Conservation (phyloP, 2,113 vertebrate genomes). For the Holacanthus passer region DNA sequence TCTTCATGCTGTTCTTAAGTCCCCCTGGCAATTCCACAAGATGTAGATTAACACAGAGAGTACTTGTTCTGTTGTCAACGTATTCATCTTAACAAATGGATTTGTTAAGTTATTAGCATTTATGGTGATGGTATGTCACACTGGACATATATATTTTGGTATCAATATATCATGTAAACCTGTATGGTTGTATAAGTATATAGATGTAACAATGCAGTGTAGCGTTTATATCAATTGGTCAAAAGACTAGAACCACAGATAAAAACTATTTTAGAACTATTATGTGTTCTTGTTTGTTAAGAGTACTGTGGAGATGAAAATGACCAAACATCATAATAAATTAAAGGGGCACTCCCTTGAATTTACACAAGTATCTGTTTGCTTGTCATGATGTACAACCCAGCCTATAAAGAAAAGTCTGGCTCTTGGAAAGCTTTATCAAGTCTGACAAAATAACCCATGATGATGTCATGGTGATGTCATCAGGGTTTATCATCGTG, state of each 20-base stretch:
- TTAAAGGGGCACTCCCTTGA: background rate
- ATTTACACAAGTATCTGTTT: background rate
- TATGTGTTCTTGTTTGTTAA: too few species aligned
- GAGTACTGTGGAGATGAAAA: background rate
- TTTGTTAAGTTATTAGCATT: constrained; percentile 25
- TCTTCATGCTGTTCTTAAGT: constrained; percentile 26
- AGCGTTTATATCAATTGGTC: too few species aligned
- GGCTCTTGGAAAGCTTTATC: too few species aligned
- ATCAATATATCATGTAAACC: background rate
- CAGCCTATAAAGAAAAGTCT: too few species aligned
- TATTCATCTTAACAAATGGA: constrained; percentile 26
- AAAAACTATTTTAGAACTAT: background rate
- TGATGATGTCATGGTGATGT: too few species aligned
- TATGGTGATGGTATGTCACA: constrained; percentile 4
- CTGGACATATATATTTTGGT: background rate
- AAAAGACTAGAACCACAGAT: background rate
- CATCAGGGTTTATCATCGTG: too few species aligned
- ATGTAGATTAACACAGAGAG: constrained; percentile 32
- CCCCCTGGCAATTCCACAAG: constrained; percentile 18
- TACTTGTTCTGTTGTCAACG: constrained; percentile 10
- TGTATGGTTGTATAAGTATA: background rate
- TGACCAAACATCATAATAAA: background rate
- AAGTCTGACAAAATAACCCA: too few species aligned
- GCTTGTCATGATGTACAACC: too few species aligned
- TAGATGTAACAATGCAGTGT: background rate